A percentile compares a stretch with the other conserved stretches of the same genome.
Conservation (phyloP, 2,888 invertebrate genomes). For the Mythimna loreyi region DNA sequence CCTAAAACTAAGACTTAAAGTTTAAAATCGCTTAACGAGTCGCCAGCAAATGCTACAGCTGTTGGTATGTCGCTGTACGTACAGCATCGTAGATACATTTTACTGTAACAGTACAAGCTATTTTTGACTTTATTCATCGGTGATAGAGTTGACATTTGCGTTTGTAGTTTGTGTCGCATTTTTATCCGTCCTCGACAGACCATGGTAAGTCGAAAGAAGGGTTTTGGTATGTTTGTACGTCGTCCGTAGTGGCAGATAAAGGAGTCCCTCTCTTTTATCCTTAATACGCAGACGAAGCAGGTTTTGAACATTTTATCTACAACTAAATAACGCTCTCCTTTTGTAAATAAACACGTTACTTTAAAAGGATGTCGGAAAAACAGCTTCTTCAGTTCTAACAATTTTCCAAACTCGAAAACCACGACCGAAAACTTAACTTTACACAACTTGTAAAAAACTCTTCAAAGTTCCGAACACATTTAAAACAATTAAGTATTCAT, state of each 20-base stretch:
- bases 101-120: constrained; percentile 27
- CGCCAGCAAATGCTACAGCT: constrained; percentile 56
- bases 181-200: constrained; percentile 45
- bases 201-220: constrained; percentile 41
- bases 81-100: constrained; percentile 52
- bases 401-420: not conserved
- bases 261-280: constrained; percentile 11
- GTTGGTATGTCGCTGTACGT: constrained; percentile 53
- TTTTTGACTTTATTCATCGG: constrained; percentile 38
- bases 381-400: not conserved
- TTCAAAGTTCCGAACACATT: not conserved
- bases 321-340: not conserved
- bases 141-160: constrained; percentile 50
- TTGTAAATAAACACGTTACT: constrained; percentile 8
- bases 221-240: constrained; percentile 52
- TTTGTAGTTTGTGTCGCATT: constrained; percentile 18
- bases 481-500: not conserved
- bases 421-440: not conserved
- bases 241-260: constrained; percentile 49
- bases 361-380: not conserved
- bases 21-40: constrained; percentile 36
- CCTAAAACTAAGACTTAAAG: constrained; percentile 14
- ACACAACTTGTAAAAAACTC: not conserved
- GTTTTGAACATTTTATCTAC: constrained; percentile 12
- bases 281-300: constrained; percentile 17